phyloP scores from a whole-genome alignment of 2,797 vertebrate genomes.

The Anas georgica region DNA sequence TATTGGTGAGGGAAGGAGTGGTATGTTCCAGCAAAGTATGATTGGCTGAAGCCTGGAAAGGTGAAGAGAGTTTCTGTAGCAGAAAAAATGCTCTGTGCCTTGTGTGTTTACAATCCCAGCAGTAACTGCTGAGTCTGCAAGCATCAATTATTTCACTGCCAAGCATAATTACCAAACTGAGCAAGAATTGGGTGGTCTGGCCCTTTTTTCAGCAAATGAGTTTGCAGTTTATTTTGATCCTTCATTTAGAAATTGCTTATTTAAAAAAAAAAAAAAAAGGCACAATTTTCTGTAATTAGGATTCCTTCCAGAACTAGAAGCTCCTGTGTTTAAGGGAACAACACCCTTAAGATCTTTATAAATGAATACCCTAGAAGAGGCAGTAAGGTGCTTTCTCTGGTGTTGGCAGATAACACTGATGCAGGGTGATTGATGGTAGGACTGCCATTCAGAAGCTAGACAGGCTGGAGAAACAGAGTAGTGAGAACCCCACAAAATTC shows the following conservation, averaged over 20 bases:
- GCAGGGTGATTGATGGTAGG: fast-evolving
- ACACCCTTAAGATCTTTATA: background rate
- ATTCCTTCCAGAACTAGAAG: background rate
- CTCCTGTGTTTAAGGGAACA: background rate
- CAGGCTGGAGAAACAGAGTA: background rate
- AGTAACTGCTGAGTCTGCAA: constrained; percentile 36
- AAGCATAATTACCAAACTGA: background rate
- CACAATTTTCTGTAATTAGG: background rate
- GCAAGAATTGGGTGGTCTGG: background rate
- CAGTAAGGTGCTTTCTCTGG: background rate
- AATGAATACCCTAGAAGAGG: background rate
- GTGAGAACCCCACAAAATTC: background rate
- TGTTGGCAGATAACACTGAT: background rate
- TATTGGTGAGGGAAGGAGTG: background rate
- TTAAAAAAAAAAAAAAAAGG: background rate
- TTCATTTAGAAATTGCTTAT: background rate
- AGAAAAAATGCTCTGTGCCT: background rate
- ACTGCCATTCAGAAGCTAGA: background rate
- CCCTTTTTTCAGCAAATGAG: background rate
- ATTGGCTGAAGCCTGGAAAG: background rate
- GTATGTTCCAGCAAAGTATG: background rate
- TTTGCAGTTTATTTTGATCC: background rate
- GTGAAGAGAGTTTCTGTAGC: background rate
- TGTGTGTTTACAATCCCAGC: background rate
- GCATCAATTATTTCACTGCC: background rate